phyloP scores from a whole-genome alignment of 2,888 invertebrate genomes.

The Morpho deidamia region DNA sequence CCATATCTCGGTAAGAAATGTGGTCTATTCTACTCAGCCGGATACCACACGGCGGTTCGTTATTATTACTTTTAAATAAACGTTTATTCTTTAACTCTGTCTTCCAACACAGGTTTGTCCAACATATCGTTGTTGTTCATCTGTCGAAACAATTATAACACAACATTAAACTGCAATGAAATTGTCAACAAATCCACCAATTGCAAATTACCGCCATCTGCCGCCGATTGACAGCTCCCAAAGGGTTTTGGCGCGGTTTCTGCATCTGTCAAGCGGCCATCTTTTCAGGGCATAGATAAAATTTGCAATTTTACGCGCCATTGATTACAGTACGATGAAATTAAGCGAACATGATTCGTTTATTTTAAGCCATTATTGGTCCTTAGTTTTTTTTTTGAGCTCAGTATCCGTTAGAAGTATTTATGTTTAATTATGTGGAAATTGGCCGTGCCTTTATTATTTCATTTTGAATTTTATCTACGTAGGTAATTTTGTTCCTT shows the following conservation, averaged over 20 bases:
- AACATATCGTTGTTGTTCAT: conserved; percentile 1
- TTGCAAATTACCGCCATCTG: conserved; percentile 71
- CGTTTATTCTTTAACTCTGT: too few species aligned
- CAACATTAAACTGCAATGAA: conserved; percentile 62
- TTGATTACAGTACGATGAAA: conserved; percentile 62
- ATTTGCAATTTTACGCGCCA: conserved; percentile 71
- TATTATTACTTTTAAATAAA: too few species aligned
- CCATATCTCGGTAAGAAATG: too few species aligned
- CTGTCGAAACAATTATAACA: conserved; percentile 66
- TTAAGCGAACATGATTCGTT: conserved; percentile 55
- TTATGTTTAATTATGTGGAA: background rate
- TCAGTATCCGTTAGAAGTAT: conserved; percentile 1
- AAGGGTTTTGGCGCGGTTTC: conserved; percentile 67
- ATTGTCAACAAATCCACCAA: conserved; percentile 40
- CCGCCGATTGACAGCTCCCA: conserved; percentile 59
- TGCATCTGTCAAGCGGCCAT: conserved; percentile 62
- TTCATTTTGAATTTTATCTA: background rate
- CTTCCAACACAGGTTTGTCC: too few species aligned
- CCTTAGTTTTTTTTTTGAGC: background rate
- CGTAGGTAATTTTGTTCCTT: too few species aligned
- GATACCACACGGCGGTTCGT: too few species aligned
- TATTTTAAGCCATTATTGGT: conserved; percentile 32
- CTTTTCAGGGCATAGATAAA: conserved; percentile 50
- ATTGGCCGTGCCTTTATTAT: background rate
- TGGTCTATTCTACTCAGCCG: too few species aligned